Base-by-base conservation (phyloP, 2,113 vertebrate genomes). In the Mus pahari region DNA sequence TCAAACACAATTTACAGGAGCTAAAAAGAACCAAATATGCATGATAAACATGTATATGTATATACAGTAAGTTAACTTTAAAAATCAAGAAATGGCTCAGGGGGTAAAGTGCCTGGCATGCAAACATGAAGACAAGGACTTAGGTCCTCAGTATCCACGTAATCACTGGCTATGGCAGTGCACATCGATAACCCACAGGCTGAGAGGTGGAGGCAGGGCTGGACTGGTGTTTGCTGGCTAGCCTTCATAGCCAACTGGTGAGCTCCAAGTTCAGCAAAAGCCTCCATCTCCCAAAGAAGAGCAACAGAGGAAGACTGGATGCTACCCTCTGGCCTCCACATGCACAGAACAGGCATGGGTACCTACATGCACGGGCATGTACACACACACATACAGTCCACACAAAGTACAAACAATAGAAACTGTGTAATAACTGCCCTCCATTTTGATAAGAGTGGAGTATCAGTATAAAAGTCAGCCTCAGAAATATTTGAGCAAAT, bases 341-440 rank as follows among this genome's bases (percentile, higher is more conserved):
- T 50, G 28, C 17, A 7, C 60, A 84, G 58, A 62, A 45, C n/a
- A 86, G 60, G 24, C 42, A 86, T 10, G 9, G 13, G 9, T 33
- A 33, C 39, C 42, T 45, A 45, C 39, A 86, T 60, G n/a, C 64
- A 50, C 19, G 10, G 42, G 12, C 84, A 70, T 26, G 6, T n/a
- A 11, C 33, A 70, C 28, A 50, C 17, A 45, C 26, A 64, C 8
- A 12, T 42, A 68, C 26, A 84, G 9, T 62, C 58, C n/a, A 42
- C 42, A 70, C 74, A 66, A 92, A 90, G 1, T 24, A 91, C 4
- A 84, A 42, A 89, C 68, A 82, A 83, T 74, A 22, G 83, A 82
- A 96, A 89, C 88, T 33, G 6, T 53, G 62, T 39, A 79, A 39
- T 45, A 96, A 70, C 77, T 91, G 93, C 60, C 82, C 58, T 93